Conservation (phyloP, 2,113 vertebrate genomes). For the Scatophagus argus region DNA sequence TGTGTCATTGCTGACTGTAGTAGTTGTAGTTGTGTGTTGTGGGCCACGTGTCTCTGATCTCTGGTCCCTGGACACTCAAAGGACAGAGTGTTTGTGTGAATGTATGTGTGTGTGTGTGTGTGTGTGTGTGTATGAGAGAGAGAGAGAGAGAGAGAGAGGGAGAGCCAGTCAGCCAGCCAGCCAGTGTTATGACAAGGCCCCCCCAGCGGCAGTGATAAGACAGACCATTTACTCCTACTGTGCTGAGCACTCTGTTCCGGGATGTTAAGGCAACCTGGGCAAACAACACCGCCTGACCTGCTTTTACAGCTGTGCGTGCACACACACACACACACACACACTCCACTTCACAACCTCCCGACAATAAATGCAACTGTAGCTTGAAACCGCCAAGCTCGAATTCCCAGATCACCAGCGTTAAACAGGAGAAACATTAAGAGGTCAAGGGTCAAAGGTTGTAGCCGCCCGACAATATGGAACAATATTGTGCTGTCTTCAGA, state of each 20-base stretch:
- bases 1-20: not conserved
- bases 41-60: slow-evolving; percentile 34
- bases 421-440: not conserved
- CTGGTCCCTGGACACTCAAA: slow-evolving; percentile 38
- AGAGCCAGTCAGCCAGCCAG: slow-evolving; percentile 54
- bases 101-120: slow-evolving; percentile 17
- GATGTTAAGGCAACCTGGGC: slow-evolving; percentile 74
- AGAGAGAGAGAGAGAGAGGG: slow-evolving; percentile 22
- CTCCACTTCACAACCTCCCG: not conserved
- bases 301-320: slow-evolving; percentile 67
- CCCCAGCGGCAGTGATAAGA: slow-evolving; percentile 73
- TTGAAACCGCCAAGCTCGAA: not conserved
- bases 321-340: slow-evolving; percentile 28
- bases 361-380: slow-evolving; percentile 35
- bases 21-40: not conserved
- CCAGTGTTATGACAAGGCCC: slow-evolving; percentile 78
- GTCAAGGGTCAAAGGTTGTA: slow-evolving; percentile 38
- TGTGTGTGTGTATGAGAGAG: slow-evolving; percentile 7
- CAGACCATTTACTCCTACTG: slow-evolving; percentile 76
- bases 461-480: not conserved
- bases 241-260: slow-evolving; percentile 71
- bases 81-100: slow-evolving; percentile 11
- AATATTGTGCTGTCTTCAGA: not conserved
- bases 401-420: not conserved
- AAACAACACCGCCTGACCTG: slow-evolving; percentile 72